These are phyloP conservation scores for Riptortus pedestris DNA, from an alignment of 1,140 invertebrate species.

Conservation along the genomic window DNA sequence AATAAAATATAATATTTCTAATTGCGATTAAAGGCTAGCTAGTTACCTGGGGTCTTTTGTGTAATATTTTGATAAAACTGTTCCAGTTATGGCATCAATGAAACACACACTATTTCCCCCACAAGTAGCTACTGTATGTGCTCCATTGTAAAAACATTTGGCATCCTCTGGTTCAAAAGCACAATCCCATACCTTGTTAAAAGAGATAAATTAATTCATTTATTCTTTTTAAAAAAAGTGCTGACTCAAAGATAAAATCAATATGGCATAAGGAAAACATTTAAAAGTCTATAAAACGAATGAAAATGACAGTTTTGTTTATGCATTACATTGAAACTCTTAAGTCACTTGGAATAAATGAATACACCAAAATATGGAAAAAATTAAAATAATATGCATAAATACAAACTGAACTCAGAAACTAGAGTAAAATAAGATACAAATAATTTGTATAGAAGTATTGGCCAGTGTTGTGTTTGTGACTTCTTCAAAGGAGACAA, in stretches of 20 bases:
- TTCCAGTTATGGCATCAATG: conserved; percentile 40
- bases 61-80: conserved; percentile 41
- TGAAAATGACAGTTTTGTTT: neutral
- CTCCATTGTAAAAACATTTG: conserved; percentile 33
- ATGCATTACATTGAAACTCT: neutral
- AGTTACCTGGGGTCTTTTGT: conserved; percentile 32
- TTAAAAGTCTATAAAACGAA: neutral
- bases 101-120: conserved; percentile 44
- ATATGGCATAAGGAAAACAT: neutral
- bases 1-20: too few relatives aligned
- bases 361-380: neutral
- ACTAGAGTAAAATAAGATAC: too few relatives aligned
- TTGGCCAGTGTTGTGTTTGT: too few relatives aligned
- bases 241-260: neutral
- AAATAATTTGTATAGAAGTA: too few relatives aligned
- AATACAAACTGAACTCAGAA: too few relatives aligned
- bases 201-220: conserved; percentile 15
- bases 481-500: too few relatives aligned
- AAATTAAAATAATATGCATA: too few relatives aligned
- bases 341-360: neutral
- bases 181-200: conserved; percentile 43
- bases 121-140: conserved; percentile 41
- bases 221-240: neutral
- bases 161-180: conserved; percentile 40
- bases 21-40: too few relatives aligned